Evolutionary conservation across 2,888 invertebrate genomes (phyloP).

Genomic region (Leptopilina syphax): DNA sequence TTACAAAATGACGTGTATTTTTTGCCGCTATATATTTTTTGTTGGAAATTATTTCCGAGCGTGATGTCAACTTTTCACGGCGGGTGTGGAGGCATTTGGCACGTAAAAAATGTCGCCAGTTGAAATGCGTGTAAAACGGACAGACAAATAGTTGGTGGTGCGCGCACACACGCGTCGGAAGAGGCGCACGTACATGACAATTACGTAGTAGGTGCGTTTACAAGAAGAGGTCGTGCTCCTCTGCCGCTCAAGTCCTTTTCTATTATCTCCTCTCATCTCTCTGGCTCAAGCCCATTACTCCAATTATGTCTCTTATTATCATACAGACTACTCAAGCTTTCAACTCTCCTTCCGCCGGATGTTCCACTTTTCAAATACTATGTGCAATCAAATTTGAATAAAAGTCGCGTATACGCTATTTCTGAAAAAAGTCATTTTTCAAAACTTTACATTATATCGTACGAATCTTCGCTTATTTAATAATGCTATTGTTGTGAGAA

Average conservation of each 20-base stretch:
- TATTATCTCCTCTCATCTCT: constrained; percentile 50
- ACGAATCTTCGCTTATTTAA: too few relatives aligned
- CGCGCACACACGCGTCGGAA: not conserved
- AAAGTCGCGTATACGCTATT: too few relatives aligned
- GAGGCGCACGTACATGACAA: not conserved
- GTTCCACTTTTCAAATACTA: constrained; percentile 27
- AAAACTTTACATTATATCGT: too few relatives aligned
- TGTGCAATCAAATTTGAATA: not conserved
- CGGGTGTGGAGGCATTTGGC: constrained; percentile 9
- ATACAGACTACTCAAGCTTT: constrained; percentile 43
- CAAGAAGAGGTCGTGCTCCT: constrained; percentile 57
- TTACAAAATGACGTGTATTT: constrained; percentile 15
- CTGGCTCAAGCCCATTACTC: constrained; percentile 69
- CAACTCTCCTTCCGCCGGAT: constrained; percentile 30
- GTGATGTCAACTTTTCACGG: constrained; percentile 17
- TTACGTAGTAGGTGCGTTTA: constrained; percentile 39
- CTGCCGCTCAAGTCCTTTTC: not conserved
- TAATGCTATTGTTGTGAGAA: not conserved
- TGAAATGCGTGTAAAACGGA: constrained; percentile 21
- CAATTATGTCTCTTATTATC: constrained; percentile 68
- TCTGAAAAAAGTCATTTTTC: not conserved
- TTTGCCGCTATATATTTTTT: not conserved
- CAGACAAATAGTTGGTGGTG: not conserved
- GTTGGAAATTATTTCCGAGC: constrained; percentile 14
- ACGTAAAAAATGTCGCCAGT: constrained; percentile 16